These are phyloP conservation scores for Hemiprocne comata DNA, from an alignment of 2,113 vertebrate genomes.

Conservation along the genomic window DNA sequence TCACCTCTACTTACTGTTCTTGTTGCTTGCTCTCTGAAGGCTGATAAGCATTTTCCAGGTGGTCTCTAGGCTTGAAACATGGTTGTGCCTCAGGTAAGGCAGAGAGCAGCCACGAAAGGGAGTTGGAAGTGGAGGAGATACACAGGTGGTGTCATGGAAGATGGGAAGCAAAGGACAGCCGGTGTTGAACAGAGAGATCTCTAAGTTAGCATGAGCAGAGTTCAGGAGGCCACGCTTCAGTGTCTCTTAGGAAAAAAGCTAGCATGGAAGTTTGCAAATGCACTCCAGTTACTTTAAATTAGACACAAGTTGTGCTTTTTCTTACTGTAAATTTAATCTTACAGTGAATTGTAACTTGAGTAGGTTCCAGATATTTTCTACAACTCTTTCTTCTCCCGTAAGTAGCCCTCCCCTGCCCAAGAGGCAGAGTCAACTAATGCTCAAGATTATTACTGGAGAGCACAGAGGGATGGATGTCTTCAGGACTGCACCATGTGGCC, in stretches of 20 bases:
- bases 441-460: neutral
- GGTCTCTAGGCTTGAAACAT: neutral
- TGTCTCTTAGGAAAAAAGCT: neutral
- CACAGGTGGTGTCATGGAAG: neutral
- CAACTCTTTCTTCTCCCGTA: neutral
- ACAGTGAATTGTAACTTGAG: neutral
- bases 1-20: accelerated
- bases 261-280: neutral
- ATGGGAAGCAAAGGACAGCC: neutral
- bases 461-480: neutral
- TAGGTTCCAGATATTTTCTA: neutral
- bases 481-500: neutral
- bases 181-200: neutral
- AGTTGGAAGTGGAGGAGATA: neutral
- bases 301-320: neutral
- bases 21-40: neutral
- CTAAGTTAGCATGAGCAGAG: accelerated
- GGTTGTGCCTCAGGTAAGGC: neutral
- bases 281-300: neutral
- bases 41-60: neutral
- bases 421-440: neutral
- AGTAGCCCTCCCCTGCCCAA: neutral
- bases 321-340: neutral
- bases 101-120: neutral
- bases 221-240: neutral